Evolutionary conservation across 1,140 invertebrate species (phyloP), one percentile per base, ranked within the genome.

Genomic region (Amphibalanus amphitrite): DNA sequence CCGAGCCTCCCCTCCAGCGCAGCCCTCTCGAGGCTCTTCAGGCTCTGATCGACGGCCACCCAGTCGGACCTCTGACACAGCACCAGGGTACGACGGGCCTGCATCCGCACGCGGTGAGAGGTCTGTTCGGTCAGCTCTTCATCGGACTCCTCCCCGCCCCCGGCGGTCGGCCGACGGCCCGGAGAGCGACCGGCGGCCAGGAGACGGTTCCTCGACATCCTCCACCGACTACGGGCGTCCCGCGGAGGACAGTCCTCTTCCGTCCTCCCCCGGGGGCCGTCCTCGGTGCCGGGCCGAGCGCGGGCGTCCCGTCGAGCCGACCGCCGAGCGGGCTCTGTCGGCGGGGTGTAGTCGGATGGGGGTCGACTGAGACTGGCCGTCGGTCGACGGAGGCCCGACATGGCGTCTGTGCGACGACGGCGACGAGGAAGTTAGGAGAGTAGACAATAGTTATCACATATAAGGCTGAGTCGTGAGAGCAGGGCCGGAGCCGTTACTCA

Each of bases 21-120:
- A 77, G 87, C 82, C 81, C 92, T 93, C 81, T 95, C 91, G 78
- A 93, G 80, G 74, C 85, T 86, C 79, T 93, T 91, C 76, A 95
- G 85, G 67, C 88, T 85, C 76, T 90, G 88, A 77, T 95, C 92
- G 77, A 92, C 86, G 15, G 90, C 88, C 20, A 89, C 86, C 92
- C 92, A 95, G 81, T 95, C 93, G 33, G 88, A 89, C 76, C 90
- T 89, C 80, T 90, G 88, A 73, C 89, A 89, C 76, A 93, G 79
- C 3, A 82, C 84, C 77, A 93, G 81, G 1, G 93, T 82, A 78
- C 88, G 69, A 17, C 69, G 69, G 3, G 65, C 65, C 65, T 28
- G 28, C 65, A 28, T 10, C 23, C 65, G n/a, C 65, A 67, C 65
- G n/a, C 65, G 65, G 47, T 59, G 47, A 8, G 47, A 59, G 47